Percentiles rank a stretch among this genome's conserved stretches.
These are phyloP conservation scores for Cololabis saira DNA, from an alignment of 2,113 vertebrate species.

Conservation along the genomic window DNA sequence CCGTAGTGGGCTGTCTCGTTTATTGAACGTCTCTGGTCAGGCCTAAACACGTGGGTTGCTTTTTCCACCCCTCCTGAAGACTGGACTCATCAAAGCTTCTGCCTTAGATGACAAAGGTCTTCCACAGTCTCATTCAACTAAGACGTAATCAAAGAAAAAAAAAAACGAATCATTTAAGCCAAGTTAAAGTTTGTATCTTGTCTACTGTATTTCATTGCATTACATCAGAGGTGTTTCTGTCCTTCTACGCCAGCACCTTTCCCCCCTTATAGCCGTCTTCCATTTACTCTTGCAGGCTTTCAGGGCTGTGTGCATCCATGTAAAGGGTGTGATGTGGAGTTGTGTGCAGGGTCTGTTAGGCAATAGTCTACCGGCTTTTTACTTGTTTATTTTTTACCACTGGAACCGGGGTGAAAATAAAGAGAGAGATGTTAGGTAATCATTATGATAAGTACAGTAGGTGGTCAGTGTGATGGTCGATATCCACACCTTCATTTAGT, in stretches of 20 bases:
- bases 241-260: not conserved
- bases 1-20: too few relatives aligned
- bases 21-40: too few relatives aligned
- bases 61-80: too few relatives aligned
- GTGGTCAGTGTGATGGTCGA: constrained; percentile 26
- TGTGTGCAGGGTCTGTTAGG: not conserved
- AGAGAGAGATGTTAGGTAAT: constrained; percentile 24
- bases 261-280: not conserved
- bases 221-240: constrained; percentile 14
- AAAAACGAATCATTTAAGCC: not conserved
- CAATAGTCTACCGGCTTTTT: too few relatives aligned
- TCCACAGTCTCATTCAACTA: too few relatives aligned
- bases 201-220: constrained; percentile 24
- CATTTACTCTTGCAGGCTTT: constrained; percentile 5
- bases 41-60: too few relatives aligned
- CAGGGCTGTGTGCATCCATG: constrained; percentile 4
- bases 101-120: too few relatives aligned
- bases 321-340: not conserved
- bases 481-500: constrained; percentile 3
- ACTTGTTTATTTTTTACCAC: not conserved
- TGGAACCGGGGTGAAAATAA: constrained; percentile 27
- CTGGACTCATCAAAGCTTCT: too few relatives aligned
- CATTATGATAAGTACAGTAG: constrained; percentile 27
- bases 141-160: not conserved
- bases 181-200: not conserved